These are phyloP conservation scores for Nannospalax galili DNA, from an alignment of 2,113 vertebrate genomes.

Conservation along the genomic window DNA sequence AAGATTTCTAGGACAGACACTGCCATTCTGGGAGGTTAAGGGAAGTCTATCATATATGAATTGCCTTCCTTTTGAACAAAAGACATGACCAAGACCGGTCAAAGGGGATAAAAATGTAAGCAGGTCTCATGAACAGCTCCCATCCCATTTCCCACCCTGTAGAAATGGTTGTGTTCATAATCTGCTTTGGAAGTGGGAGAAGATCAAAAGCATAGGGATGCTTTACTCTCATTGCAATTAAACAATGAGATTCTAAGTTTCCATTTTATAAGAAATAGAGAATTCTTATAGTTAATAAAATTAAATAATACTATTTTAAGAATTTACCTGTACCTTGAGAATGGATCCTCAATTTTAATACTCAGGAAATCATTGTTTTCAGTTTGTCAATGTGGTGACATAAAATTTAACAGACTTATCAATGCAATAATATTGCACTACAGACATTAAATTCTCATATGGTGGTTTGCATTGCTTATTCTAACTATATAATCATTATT, in stretches of 20 bases:
- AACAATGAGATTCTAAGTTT: too few species aligned
- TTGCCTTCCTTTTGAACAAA: not conserved
- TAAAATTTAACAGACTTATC: not conserved
- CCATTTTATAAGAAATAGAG: too few species aligned
- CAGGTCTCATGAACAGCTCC: accelerated
- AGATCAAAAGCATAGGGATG: not conserved
- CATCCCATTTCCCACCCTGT: not conserved
- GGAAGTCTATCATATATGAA: not conserved
- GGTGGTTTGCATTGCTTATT: not conserved
- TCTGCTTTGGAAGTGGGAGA: not conserved
- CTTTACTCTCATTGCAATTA: not conserved
- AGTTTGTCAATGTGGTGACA: not conserved
- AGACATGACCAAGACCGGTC: not conserved
- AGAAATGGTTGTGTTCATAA: not conserved
- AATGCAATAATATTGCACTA: conserved; percentile 38
- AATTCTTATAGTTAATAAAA: not conserved
- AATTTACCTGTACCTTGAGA: not conserved
- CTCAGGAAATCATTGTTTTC: not conserved
- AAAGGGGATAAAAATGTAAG: not conserved
- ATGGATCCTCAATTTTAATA: conserved; percentile 6
- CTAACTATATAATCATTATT: conserved; percentile 23
- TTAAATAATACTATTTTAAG: not conserved
- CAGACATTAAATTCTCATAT: conserved; percentile 7
- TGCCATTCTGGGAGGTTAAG: not conserved
- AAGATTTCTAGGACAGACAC: accelerated